Conservation (phyloP, 2,888 invertebrate species). For the Drosophila kuntzei region DNA sequence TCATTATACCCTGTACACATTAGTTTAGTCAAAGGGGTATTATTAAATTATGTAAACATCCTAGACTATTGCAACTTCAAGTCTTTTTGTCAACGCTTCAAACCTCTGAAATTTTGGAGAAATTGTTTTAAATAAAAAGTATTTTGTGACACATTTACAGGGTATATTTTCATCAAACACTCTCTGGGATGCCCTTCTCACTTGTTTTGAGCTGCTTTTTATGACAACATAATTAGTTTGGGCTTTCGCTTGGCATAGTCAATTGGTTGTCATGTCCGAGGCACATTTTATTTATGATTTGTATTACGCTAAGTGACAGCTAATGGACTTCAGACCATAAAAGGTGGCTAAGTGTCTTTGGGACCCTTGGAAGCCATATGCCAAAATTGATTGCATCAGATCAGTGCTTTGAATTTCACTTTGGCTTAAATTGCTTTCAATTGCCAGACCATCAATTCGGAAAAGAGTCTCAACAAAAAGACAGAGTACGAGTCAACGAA, state of each 20-base stretch:
- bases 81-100: no score
- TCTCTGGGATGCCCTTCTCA: neutral
- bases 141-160: neutral
- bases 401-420: slow-evolving; percentile 50
- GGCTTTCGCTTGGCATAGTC: slow-evolving; percentile 27
- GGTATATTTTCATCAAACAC: slow-evolving; percentile 3
- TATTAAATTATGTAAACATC: neutral
- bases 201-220: slow-evolving; percentile 49
- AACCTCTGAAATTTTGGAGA: no score
- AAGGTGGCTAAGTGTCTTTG: slow-evolving; percentile 52
- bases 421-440: slow-evolving; percentile 18
- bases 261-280: slow-evolving; percentile 39
- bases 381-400: slow-evolving; percentile 43
- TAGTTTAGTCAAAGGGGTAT: neutral
- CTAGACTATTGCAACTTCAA: neutral
- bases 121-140: no score
- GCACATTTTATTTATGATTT: slow-evolving; percentile 67
- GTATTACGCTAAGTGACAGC: slow-evolving; percentile 68
- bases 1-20: slow-evolving; percentile 23
- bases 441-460: slow-evolving; percentile 14
- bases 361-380: slow-evolving; percentile 53
- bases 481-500: neutral
- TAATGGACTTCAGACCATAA: slow-evolving; percentile 67
- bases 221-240: slow-evolving; percentile 67
- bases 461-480: slow-evolving; percentile 1